Evolutionary conservation across 2,113 vertebrate genomes (phyloP), one percentile per base, ranked within the genome.

Genomic region (Morone chrysops): DNA sequence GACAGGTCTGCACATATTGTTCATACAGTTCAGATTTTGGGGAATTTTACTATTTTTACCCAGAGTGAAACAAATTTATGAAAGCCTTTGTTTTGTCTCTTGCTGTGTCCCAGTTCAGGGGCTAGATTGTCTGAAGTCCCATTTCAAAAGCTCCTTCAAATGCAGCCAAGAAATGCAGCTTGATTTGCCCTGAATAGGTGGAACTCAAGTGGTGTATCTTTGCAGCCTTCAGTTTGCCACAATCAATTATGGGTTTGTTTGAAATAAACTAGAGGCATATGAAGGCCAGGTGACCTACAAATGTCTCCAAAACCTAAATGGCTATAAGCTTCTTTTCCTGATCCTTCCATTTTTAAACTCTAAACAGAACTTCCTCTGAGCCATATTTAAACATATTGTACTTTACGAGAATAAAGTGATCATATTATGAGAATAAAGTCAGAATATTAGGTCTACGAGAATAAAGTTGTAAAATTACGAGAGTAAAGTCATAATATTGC

Each of bases 11-110:
- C 12, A 22, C 36, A 50, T 53, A 25, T 22, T n/a, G 14, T 53
- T n/a, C n/a, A n/a, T 16, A 50, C 2, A 25, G n/a, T 12, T 6
- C 9, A 31, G 8, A 17, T 50, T 65, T 48, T 10, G 17, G 12
- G 8, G 6, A 12, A 48, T 18, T 50, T 20, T 2, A 13, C 41
- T 31, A 31, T 69, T 68, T 70, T 45, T 63, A 59, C 6, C 2
- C 36, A 0, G n/a, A 13, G 5, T 54, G 25, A 14, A 71, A 56
- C 68, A 43, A 36, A 67, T 54, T 41, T 38, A 53, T 43, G 45
- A 80, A 71, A 73, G 80, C 43, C 31, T 77, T 77, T 80, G 54
- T 76, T 68, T 76, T 61, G 61, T 68, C 16, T 61, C 16, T 68
- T 7, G 45, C 50, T 73, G 40, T 54, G 65, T 50, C 40, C 18